Evolutionary conservation across 2,113 vertebrate species (phyloP).

Genomic region (Excalfactoria chinensis): DNA sequence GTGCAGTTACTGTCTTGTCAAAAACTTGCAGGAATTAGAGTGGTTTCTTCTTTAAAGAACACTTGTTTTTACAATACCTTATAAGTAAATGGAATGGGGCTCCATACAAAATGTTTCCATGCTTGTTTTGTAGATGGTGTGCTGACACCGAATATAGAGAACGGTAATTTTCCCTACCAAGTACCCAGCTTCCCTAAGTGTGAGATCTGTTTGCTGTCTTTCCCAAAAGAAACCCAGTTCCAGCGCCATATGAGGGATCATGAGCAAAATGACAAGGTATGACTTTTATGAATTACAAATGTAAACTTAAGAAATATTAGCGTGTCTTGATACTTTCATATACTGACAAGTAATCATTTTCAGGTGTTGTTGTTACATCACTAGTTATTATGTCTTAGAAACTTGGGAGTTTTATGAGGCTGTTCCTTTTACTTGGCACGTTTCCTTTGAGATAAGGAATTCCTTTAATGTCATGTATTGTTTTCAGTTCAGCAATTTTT

Average conservation of each 20-base stretch:
- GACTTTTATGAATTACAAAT: not conserved
- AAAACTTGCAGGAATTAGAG: not conserved
- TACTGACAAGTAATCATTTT: not conserved
- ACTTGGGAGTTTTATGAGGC: not conserved
- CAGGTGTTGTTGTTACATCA: not conserved
- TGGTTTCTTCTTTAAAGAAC: not conserved
- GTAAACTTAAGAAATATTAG: not conserved
- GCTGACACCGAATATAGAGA: slow-evolving; percentile 77
- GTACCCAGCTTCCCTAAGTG: slow-evolving; percentile 87
- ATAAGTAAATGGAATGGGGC: not conserved
- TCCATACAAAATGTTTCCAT: not conserved
- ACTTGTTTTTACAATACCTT: not conserved
- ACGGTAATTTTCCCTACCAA: slow-evolving; percentile 78
- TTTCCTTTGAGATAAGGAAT: not conserved
- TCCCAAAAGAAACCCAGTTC: slow-evolving; percentile 91
- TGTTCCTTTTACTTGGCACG: not conserved
- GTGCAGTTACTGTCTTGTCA: not conserved
- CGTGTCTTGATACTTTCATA: not conserved
- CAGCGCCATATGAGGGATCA: slow-evolving; percentile 95
- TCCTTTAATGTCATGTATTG: not conserved
- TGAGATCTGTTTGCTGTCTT: slow-evolving; percentile 89
- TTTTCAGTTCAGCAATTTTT: not conserved
- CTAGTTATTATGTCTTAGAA: not conserved
- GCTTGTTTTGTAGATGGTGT: slow-evolving; percentile 78
- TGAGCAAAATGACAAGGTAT: slow-evolving; percentile 94